Evolutionary conservation across 2,888 invertebrate genomes (phyloP), one percentile per base, ranked within the genome.

Genomic region (Drosophila lutescens): DNA sequence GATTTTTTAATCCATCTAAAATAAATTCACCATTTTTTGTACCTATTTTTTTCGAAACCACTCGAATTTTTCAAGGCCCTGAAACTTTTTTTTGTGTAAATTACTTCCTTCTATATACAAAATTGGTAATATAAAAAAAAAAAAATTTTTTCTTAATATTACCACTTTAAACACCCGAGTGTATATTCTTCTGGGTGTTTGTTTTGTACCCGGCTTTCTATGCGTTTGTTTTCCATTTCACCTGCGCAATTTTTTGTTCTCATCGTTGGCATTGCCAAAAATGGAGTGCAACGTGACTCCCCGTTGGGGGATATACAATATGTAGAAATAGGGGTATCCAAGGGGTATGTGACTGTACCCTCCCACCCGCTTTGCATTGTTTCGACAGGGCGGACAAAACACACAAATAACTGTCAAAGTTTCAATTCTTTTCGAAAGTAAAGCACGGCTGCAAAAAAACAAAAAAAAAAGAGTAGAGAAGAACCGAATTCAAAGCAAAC

Each of bases 371-470:
- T 53, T 55, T 59, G 58, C 46, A 58, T 58, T 49, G 65, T 49
- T 53, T 40, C 26, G 65, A 41, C 36, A 23, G 66, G 47, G 30
- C 55, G 55, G 56, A 63, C 63, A 53, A 63, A 65, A 70, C 69
- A 58, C 69, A 55, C 70, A 70, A 62, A 62, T 55, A 71, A 71
- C 70, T 70, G 71, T 70, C 70, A 70, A 71, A 61, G 70, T 47
- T 70, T 51, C 62, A 62, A 54, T 61, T 56, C 67, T 50, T 50
- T 51, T 44, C 26, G n/a, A 57, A 67, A 58, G 46, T 30, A 30
- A 66, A 66, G 57, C 60, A 7, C 38, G 40, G 13, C 9, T 41
- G 15, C 8, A 36, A 54, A 40, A 20, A 20, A 20, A 20, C 20
- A 20, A 20, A 20, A 20, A 20, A 30, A 44, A 38, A 44, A 32